Conservation (phyloP, 2,888 invertebrate genomes). For the Bellardia bayeri region DNA sequence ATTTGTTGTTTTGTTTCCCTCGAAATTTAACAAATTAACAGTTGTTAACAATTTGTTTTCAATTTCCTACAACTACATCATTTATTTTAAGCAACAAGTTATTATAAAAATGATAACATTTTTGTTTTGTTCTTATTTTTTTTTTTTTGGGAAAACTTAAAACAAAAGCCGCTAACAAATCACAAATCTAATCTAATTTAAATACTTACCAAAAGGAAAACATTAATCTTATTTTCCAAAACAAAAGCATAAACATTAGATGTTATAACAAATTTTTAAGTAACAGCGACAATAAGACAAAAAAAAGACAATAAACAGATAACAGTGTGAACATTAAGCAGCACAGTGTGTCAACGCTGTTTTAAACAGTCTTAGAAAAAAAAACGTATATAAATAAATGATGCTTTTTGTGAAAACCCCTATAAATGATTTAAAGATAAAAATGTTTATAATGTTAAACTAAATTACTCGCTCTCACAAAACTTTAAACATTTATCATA, state of each 20-base stretch:
- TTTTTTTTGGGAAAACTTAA: conserved; percentile 15
- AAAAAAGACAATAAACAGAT: not conserved
- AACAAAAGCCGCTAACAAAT: conserved; percentile 59
- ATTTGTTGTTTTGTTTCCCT: not conserved
- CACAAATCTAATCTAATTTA: conserved; percentile 52
- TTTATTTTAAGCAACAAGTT: not conserved
- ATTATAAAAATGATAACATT: not conserved
- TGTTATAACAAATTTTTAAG: not conserved
- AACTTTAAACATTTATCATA: not conserved
- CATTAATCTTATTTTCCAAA: conserved; percentile 55
- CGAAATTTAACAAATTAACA: not conserved
- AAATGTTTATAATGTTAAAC: not conserved
- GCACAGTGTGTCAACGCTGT: conserved; percentile 29
- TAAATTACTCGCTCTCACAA: conserved; percentile 16
- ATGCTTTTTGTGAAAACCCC: not conserved
- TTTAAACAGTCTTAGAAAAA: not conserved
- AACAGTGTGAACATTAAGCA: conserved; percentile 1
- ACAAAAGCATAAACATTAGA: conserved; percentile 31
- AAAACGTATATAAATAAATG: not conserved
- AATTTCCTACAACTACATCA: conserved; percentile 1
- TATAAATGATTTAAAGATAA: not conserved
- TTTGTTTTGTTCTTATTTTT: not conserved
- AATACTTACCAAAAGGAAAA: conserved; percentile 35
- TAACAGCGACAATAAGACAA: not conserved
- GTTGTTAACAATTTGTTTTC: conserved; percentile 31